Percentiles rank a stretch among this genome's conserved stretches.
phyloP scores from a whole-genome alignment of 1,140 invertebrate species.

The Drosophila albomicans region DNA sequence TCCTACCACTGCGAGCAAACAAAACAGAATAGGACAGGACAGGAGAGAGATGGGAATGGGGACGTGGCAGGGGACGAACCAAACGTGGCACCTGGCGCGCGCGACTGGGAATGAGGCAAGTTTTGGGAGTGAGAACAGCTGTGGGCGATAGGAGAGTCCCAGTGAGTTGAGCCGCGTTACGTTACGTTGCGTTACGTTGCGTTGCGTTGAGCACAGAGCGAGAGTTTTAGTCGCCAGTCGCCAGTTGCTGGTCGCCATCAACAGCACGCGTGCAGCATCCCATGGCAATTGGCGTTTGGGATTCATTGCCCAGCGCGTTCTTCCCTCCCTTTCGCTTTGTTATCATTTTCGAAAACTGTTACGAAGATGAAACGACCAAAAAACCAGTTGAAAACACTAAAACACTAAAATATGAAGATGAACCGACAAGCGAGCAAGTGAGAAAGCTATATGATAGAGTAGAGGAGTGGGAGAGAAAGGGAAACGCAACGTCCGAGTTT shows the following conservation, averaged over 20 bases:
- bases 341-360: conserved; percentile 79
- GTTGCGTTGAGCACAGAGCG: neutral
- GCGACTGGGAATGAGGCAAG: neutral
- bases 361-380: conserved; percentile 53
- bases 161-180: conserved; percentile 14
- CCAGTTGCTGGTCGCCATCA: conserved; percentile 52
- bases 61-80: no score
- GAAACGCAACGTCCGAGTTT: conserved; percentile 14
- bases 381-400: conserved; percentile 43
- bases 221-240: conserved; percentile 12
- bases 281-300: conserved; percentile 65
- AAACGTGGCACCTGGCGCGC: neutral
- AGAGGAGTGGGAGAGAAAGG: neutral
- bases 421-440: conserved; percentile 4
- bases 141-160: conserved; percentile 9
- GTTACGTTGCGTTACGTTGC: neutral
- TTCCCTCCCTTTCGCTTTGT: neutral
- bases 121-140: neutral
- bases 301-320: neutral
- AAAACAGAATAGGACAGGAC: conserved; percentile 15
- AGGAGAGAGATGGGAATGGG: neutral
- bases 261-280: conserved; percentile 73
- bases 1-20: conserved; percentile 9
- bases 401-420: conserved; percentile 59
- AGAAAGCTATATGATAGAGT: neutral